phyloP scores from a whole-genome alignment of 2,888 invertebrate species.

The Dynastes hyllus region DNA sequence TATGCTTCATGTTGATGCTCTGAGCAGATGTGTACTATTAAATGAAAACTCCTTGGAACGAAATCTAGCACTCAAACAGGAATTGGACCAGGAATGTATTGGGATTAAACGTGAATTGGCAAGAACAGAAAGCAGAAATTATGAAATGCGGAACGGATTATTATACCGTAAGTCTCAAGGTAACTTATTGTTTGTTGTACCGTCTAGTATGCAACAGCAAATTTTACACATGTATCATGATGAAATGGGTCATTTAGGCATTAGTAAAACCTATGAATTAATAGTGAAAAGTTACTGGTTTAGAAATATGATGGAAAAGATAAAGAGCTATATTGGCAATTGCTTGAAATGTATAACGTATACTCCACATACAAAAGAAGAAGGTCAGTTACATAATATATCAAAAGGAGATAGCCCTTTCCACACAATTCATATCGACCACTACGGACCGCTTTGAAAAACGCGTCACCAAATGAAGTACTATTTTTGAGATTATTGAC shows the following conservation, averaged over 20 bases:
- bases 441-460: neutral
- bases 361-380: neutral
- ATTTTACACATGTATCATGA: neutral
- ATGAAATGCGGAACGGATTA: too few species aligned
- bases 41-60: neutral
- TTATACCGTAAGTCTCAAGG: too few species aligned
- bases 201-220: too few species aligned
- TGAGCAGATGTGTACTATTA: constrained; percentile 8
- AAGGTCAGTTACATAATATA: neutral
- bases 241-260: neutral
- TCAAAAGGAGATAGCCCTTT: neutral
- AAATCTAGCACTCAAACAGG: neutral
- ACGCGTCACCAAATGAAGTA: neutral
- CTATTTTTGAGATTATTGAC: neutral
- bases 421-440: neutral
- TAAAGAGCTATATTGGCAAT: neutral
- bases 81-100: neutral
- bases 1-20: constrained; percentile 23
- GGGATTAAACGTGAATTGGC: neutral
- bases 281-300: neutral
- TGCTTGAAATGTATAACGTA: neutral
- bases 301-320: neutral
- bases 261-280: neutral
- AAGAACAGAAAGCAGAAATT: too few species aligned
- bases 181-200: too few species aligned